phyloP scores from a whole-genome alignment of 1,140 invertebrate species.

The Drosophila rhopaloa region DNA sequence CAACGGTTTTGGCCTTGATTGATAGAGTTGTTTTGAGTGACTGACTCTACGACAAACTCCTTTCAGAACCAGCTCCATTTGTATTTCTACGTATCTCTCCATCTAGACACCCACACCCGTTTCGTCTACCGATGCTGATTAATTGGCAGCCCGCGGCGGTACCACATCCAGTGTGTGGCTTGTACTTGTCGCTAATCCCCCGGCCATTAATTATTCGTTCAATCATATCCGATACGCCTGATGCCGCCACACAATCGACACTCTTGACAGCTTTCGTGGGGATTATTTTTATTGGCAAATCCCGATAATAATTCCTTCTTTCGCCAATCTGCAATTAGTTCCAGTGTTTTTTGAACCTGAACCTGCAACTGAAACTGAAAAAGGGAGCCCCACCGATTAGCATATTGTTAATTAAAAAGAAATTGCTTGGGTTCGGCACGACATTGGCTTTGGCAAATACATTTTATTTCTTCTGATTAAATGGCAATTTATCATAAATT shows the following conservation, averaged over 20 bases:
- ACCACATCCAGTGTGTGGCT: conserved; percentile 69
- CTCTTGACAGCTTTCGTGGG: conserved; percentile 28
- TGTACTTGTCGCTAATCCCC: conserved; percentile 72
- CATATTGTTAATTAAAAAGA: conserved; percentile 57
- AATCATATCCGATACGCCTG: conserved; percentile 71
- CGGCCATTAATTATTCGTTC: conserved; percentile 76
- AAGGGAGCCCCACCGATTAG: conserved; percentile 32
- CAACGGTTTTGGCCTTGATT: conserved; percentile 21
- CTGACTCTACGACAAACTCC: conserved; percentile 41
- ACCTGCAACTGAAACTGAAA: conserved; percentile 12
- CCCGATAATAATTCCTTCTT: conserved; percentile 58
- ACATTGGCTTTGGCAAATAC: conserved; percentile 12
- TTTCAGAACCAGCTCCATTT: conserved; percentile 46
- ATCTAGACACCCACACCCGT: conserved; percentile 67
- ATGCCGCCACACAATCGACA: conserved; percentile 30
- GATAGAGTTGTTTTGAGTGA: conserved; percentile 16
- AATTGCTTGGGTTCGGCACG: conserved; percentile 31
- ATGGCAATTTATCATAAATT: conserved; percentile 59
- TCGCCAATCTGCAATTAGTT: conserved; percentile 35
- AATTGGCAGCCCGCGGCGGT: conserved; percentile 63
- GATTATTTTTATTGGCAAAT: conserved; percentile 36
- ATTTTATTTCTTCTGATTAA: conserved; percentile 57
- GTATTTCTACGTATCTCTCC: conserved; percentile 42
- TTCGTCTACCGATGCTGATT: conserved; percentile 55
- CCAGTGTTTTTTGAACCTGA: conserved; percentile 53